Percentiles rank a stretch among this genome's conserved stretches.
phyloP scores from a whole-genome alignment of 2,888 invertebrate species.

The Neoaliturus tenellus region DNA sequence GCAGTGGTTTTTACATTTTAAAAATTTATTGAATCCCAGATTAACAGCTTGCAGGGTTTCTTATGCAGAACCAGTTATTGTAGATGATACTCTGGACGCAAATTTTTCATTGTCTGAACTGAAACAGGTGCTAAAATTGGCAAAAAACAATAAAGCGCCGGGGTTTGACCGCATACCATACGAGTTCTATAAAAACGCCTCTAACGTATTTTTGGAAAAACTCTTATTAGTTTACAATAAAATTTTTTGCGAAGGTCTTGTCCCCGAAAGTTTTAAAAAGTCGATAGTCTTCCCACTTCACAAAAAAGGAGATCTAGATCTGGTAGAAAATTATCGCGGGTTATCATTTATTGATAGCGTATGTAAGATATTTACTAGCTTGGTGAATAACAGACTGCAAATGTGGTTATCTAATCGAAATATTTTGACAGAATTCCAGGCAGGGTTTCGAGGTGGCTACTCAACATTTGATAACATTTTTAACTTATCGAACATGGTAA shows the following conservation, averaged over 20 bases:
- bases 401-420: conserved; percentile 50
- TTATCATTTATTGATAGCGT: conserved; percentile 51
- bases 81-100: not conserved
- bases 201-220: not conserved
- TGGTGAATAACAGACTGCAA: conserved; percentile 49
- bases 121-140: not conserved
- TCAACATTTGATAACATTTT: conserved; percentile 61
- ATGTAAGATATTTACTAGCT: conserved; percentile 50
- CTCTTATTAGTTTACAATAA: conserved; percentile 29
- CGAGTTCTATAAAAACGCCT: conserved; percentile 30
- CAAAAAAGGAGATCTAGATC: conserved; percentile 52
- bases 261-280: conserved; percentile 41
- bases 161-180: conserved; percentile 39
- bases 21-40: not conserved
- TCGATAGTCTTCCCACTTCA: conserved; percentile 51
- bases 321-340: conserved; percentile 55
- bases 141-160: conserved; percentile 34
- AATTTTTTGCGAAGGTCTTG: conserved; percentile 28
- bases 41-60: not conserved
- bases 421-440: conserved; percentile 61
- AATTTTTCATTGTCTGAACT: not conserved
- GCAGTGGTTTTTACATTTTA: conserved; percentile 31
- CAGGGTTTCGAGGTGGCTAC: conserved; percentile 59
- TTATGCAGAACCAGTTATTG: conserved; percentile 33
- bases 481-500: conserved; percentile 55